Evolutionary conservation across 2,113 vertebrate species (phyloP), one percentile per base, ranked within the genome.

Genomic region (Neodon shergylaensis): DNA sequence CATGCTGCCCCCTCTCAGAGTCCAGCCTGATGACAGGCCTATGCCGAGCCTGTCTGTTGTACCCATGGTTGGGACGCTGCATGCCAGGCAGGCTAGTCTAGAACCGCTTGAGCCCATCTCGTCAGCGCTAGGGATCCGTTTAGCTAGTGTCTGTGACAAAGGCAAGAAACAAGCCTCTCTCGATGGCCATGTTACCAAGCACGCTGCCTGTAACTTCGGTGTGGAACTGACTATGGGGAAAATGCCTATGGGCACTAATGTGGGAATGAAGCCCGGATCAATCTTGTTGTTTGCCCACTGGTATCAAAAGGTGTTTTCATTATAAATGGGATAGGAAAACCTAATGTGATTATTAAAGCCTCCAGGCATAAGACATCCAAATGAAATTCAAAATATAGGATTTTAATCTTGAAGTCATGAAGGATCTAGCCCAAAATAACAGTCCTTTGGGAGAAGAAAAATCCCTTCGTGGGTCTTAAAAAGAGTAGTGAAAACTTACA

Each of bases 331-430:
- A 94, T 10, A 87, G 72, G 36, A 93, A 66, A 78, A 3, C 39
- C 93, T 92, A 96, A 84, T 52, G 42, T 77, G 31, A 94, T 86
- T 81, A 95, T 95, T 94, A 92, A 97, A 96, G 72, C 61, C n/a
- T 39, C 66, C 16, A 31, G 11, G 39, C 36, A 68, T 78, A 93
- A 88, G 95, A 97, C 94, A 83, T 73, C 92, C 73, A 97, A 90
- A 94, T 91, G 90, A 92, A 91, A 86, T 70, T 83, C 83, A 68
- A 44, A 66, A 88, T 74, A 82, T 24, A 81, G 11, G 42, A 92
- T 81, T 94, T 97, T 83, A 92, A 24, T 79, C 68, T 93, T 76
- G 68, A 95, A 84, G 79, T 81, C 74, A 61, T 81, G 33, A 95
- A 90, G 61, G 54, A 66, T 88, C 93, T 89, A 94, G 91, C 82